phyloP scores from a whole-genome alignment of 1,140 invertebrate species.

The Hyles euphorbiae region DNA sequence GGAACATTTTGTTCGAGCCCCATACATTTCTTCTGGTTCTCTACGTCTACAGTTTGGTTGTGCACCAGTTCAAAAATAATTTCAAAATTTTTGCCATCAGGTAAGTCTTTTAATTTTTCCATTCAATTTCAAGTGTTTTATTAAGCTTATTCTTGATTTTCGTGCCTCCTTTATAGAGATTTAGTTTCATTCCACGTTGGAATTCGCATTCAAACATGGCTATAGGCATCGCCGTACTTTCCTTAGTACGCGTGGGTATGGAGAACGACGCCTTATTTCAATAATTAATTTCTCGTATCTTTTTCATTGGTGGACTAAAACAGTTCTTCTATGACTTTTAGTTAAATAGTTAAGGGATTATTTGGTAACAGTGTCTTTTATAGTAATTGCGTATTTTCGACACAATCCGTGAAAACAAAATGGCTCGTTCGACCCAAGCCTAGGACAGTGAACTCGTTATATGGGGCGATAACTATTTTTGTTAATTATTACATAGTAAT shows the following conservation, averaged over 20 bases:
- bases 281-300: conserved; percentile 73
- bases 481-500: conserved; percentile 31
- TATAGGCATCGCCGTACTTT: conserved; percentile 68
- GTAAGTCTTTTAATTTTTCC: conserved; percentile 69
- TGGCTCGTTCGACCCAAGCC: conserved; percentile 71
- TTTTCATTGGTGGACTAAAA: conserved; percentile 61
- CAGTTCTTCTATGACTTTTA: conserved; percentile 70
- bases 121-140: conserved; percentile 52
- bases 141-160: conserved; percentile 50
- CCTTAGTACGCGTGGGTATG: conserved; percentile 71
- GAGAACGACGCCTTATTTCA: conserved; percentile 67
- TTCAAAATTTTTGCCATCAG: conserved; percentile 76
- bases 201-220: conserved; percentile 75
- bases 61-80: conserved; percentile 73
- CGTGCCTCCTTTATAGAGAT: conserved; percentile 45
- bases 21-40: conserved; percentile 76
- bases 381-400: conserved; percentile 70
- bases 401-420: conserved; percentile 73
- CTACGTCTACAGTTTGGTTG: conserved; percentile 74
- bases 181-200: conserved; percentile 70
- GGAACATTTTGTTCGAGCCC: conserved; percentile 75
- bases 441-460: conserved; percentile 73
- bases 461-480: conserved; percentile 68
- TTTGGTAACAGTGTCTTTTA: conserved; percentile 61
- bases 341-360: conserved; percentile 55